Percentiles rank a stretch among this genome's conserved stretches.
phyloP scores from a whole-genome alignment of 1,140 invertebrate genomes.

The Drosophila pseudoananassae region DNA sequence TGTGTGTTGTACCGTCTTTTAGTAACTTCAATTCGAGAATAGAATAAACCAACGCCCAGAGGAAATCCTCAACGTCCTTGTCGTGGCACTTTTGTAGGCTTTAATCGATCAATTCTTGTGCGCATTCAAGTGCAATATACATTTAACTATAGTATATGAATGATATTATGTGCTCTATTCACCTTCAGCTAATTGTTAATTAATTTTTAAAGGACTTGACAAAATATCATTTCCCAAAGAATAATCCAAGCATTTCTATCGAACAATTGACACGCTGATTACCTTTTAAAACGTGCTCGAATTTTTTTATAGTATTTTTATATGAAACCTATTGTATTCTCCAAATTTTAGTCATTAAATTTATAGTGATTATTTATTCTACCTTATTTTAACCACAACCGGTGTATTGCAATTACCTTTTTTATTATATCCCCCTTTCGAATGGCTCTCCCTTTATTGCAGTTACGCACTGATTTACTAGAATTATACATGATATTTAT shows the following conservation, averaged over 20 bases:
- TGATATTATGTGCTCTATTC: slow-evolving; percentile 68
- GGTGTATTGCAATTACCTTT: slow-evolving; percentile 19
- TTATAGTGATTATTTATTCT: slow-evolving; percentile 51
- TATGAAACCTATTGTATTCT: slow-evolving; percentile 45
- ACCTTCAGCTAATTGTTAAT: slow-evolving; percentile 73
- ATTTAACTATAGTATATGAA: slow-evolving; percentile 44
- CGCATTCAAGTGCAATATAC: slow-evolving; percentile 72
- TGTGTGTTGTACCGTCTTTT: slow-evolving; percentile 53
- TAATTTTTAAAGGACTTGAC: slow-evolving; percentile 79
- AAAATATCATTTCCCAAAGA: slow-evolving; percentile 49
- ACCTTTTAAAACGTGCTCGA: slow-evolving; percentile 67
- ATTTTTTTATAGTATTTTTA: slow-evolving; percentile 64
- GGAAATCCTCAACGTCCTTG: slow-evolving; percentile 11
- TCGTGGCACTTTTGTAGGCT: slow-evolving; percentile 37
- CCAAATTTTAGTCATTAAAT: slow-evolving; percentile 32
- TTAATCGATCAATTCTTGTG: slow-evolving; percentile 54
- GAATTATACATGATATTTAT: slow-evolving; percentile 49
- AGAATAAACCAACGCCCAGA: slow-evolving; percentile 42
- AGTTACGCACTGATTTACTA: slow-evolving; percentile 64
- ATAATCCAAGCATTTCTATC: slow-evolving; percentile 41
- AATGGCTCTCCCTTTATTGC: slow-evolving; percentile 55
- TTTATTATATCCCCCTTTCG: slow-evolving; percentile 6
- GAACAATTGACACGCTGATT: slow-evolving; percentile 30
- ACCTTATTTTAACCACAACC: slow-evolving; percentile 18
- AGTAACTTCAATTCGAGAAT: slow-evolving; percentile 36